Percentiles rank a stretch among this genome's conserved stretches.
phyloP scores from a whole-genome alignment of 1,140 invertebrate genomes.

The Drosophila bocki region DNA sequence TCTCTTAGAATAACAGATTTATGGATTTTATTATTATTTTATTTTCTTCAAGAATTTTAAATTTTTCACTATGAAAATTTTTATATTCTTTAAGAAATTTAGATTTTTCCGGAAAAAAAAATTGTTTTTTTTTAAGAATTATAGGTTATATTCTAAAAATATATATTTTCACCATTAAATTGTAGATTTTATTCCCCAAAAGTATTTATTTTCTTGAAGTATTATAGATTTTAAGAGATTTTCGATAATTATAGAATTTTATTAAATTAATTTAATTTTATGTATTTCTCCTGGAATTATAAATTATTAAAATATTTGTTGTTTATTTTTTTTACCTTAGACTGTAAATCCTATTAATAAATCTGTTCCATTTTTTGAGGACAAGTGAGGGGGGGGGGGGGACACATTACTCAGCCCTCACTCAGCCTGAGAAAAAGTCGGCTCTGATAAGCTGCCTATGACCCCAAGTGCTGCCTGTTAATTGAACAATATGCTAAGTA shows the following conservation, averaged over 20 bases:
- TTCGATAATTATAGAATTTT: no score
- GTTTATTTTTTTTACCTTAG: neutral
- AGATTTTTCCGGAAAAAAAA: no score
- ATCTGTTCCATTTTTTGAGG: constrained; percentile 13
- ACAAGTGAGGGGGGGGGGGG: neutral
- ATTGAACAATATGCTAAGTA: constrained; percentile 75
- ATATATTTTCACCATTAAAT: no score
- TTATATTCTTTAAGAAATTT: neutral
- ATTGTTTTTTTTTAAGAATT: no score
- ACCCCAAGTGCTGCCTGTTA: constrained; percentile 44
- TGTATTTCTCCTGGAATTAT: no score
- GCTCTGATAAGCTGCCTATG: constrained; percentile 42
- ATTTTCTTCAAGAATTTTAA: neutral
- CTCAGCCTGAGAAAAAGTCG: constrained; percentile 16
- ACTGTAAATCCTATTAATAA: neutral
- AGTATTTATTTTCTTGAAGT: neutral
- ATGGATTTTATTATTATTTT: no score
- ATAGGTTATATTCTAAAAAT: no score
- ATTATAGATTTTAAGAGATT: neutral
- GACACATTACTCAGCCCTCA: constrained; percentile 11
- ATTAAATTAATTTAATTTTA: no score
- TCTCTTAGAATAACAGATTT: neutral
- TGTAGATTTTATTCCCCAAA: no score
- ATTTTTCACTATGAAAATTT: neutral
- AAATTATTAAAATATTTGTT: neutral